Conservation (phyloP, 2,888 invertebrate species). For the Drosophila planitibia region DNA sequence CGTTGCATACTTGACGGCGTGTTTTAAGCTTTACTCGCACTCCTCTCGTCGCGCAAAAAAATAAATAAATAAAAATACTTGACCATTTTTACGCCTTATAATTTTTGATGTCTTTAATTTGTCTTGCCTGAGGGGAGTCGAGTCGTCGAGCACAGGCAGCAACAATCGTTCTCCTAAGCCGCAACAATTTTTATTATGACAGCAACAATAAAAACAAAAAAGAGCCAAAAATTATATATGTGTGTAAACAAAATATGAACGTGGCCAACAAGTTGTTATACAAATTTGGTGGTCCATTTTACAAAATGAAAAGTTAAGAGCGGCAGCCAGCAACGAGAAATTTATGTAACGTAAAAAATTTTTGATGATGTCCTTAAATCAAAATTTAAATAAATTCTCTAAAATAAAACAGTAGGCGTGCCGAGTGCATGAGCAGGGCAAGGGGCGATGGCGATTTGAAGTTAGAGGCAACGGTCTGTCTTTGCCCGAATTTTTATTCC, state of each 20-base stretch:
- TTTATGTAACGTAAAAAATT: slow-evolving; percentile 82
- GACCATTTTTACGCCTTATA: slow-evolving; percentile 79
- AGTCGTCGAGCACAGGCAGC: slow-evolving; percentile 8
- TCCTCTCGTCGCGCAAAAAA: neutral
- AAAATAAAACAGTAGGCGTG: slow-evolving; percentile 47
- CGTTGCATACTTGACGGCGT: slow-evolving; percentile 57
- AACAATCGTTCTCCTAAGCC: slow-evolving; percentile 59
- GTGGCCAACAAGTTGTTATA: slow-evolving; percentile 71
- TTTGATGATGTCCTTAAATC: slow-evolving; percentile 81
- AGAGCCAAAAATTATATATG: slow-evolving; percentile 13
- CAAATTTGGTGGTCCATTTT: slow-evolving; percentile 80
- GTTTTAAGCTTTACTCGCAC: slow-evolving; percentile 38
- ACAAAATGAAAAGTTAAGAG: slow-evolving; percentile 77
- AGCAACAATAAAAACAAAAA: slow-evolving; percentile 66
- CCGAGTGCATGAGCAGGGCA: neutral
- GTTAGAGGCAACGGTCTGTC: slow-evolving; percentile 2
- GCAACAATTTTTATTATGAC: slow-evolving; percentile 79
- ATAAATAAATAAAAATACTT: slow-evolving; percentile 25
- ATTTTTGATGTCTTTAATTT: slow-evolving; percentile 81
- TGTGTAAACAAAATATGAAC: slow-evolving; percentile 25
- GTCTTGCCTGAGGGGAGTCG: slow-evolving; percentile 58
- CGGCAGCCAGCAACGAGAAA: slow-evolving; percentile 51
- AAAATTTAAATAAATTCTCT: slow-evolving; percentile 79
- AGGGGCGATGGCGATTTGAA: neutral
- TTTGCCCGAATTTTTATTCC: slow-evolving; percentile 39